A percentile compares a stretch with the other conserved stretches of the same genome.
These are phyloP conservation scores for Oreochromis mossambicus DNA, from an alignment of 2,797 vertebrate species.

Conservation along the genomic window DNA sequence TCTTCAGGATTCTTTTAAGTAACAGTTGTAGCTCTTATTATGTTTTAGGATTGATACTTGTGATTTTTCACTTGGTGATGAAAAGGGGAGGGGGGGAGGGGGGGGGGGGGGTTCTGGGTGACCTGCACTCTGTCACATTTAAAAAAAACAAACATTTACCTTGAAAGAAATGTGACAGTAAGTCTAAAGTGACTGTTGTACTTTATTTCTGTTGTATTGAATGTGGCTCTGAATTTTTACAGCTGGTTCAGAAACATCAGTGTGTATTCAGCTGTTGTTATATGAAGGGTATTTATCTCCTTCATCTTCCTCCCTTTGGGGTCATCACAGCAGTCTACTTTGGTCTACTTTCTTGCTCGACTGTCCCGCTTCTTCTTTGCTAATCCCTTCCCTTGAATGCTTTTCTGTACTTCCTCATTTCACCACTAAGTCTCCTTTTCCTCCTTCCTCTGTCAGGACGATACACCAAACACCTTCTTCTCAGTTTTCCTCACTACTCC, in stretches of 20 bases:
- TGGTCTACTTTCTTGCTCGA: neutral
- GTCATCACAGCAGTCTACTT: neutral
- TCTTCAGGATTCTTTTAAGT: neutral
- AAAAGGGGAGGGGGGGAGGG: neutral
- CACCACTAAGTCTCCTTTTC: neutral
- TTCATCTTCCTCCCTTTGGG: neutral
- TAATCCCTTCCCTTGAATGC: neutral
- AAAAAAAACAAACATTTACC: neutral
- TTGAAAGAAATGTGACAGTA: neutral
- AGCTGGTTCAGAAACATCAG: too few species aligned
- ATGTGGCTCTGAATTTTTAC: neutral
- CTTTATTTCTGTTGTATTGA: neutral
- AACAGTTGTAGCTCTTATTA: neutral
- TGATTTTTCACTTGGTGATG: neutral
- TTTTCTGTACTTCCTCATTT: neutral
- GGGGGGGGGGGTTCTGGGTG: neutral
- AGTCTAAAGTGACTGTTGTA: neutral
- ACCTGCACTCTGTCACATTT: neutral
- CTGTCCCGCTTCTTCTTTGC: neutral
- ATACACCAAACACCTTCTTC: neutral
- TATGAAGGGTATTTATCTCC: neutral
- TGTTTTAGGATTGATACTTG: neutral
- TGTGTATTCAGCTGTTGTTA: neutral
- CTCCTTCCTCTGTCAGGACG: neutral
- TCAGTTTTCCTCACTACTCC: neutral